phyloP scores from a whole-genome alignment of 1,140 invertebrate genomes.

The Plutomurus gul region DNA sequence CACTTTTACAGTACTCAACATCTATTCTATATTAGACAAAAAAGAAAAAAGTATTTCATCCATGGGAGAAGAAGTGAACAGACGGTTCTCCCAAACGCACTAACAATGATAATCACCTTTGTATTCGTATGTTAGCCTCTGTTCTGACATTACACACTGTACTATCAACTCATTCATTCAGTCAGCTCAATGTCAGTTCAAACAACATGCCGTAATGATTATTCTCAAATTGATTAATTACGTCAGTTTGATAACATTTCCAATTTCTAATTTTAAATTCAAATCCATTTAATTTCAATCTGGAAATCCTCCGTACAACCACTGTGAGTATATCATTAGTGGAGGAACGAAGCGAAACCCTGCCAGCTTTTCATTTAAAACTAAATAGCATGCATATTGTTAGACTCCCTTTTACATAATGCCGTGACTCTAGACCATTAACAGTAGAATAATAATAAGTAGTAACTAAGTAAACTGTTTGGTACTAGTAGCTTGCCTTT shows the following conservation, averaged over 20 bases:
- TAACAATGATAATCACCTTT: neutral
- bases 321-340: neutral
- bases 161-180: neutral
- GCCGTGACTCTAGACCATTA: constrained; percentile 20
- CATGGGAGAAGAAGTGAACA: neutral
- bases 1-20: no score
- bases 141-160: neutral
- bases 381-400: neutral
- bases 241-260: neutral
- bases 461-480: neutral
- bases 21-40: no score
- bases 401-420: no score
- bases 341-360: no score
- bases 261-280: constrained; percentile 28
- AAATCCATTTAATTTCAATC: constrained; percentile 12
- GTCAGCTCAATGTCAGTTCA: no score
- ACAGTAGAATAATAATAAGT: constrained; percentile 9
- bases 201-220: constrained; percentile 20
- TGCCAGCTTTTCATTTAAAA: no score
- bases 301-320: neutral
- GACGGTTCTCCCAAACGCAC: neutral
- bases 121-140: neutral
- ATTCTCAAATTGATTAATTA: constrained; percentile 26
- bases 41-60: no score
- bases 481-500: constrained; percentile 5